Conservation (phyloP, 1,140 invertebrate species). For the Steinernema feltiae region DNA sequence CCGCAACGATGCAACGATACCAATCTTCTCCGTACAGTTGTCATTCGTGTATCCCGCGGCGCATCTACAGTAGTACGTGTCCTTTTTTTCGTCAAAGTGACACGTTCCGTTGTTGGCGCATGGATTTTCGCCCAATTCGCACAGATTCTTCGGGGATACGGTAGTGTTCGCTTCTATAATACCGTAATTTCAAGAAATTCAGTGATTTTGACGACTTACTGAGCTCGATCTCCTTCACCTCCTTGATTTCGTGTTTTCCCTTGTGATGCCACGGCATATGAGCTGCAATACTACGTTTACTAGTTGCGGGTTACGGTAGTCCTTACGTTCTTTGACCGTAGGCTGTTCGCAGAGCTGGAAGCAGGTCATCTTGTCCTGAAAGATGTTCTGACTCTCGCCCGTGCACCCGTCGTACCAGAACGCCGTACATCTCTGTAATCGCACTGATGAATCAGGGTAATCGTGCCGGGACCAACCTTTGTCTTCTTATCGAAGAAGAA, state of each 20-base stretch:
- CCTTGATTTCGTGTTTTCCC: conserved; percentile 35
- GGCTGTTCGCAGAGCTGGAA: conserved; percentile 33
- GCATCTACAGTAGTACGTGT: conserved; percentile 38
- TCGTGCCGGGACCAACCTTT: conserved; percentile 25
- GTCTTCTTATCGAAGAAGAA: conserved; percentile 48
- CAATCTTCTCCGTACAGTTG: conserved; percentile 29
- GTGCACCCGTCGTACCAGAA: conserved; percentile 43
- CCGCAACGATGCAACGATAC: background rate
- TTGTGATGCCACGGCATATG: conserved; percentile 40
- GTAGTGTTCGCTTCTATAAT: conserved; percentile 11
- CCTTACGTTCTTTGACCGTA: conserved; percentile 33
- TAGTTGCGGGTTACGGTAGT: background rate
- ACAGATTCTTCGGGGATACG: conserved; percentile 9
- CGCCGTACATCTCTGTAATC: conserved; percentile 27
- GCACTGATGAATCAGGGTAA: background rate
- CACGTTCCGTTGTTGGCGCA: conserved; percentile 39
- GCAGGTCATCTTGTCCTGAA: conserved; percentile 28
- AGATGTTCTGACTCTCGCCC: conserved; percentile 27
- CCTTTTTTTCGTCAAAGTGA: conserved; percentile 32
- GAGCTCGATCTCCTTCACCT: conserved; percentile 1
- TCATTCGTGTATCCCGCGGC: conserved; percentile 32
- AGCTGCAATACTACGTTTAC: conserved; percentile 22
- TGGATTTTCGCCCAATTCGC: conserved; percentile 23
- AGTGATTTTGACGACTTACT: background rate
- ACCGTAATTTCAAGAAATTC: background rate